Conservation (phyloP, 2,113 vertebrate species). For the Bombycilla garrulus region DNA sequence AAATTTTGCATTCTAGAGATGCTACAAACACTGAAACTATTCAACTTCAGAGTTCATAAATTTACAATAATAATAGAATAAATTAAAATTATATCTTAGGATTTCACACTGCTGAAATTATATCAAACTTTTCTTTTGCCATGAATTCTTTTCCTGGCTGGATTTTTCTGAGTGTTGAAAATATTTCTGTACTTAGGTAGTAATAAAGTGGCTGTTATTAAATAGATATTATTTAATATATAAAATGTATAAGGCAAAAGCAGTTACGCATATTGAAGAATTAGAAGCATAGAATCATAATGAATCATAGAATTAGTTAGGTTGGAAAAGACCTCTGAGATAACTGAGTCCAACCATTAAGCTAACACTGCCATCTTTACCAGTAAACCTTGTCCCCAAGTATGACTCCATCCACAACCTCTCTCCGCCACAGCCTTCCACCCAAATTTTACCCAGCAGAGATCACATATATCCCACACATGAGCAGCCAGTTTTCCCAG, state of each 20-base stretch:
- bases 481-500: neutral
- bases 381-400: neutral
- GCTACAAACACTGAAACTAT: neutral
- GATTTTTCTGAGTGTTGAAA: neutral
- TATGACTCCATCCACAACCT: too few species aligned
- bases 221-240: neutral
- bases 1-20: neutral
- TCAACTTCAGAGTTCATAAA: neutral
- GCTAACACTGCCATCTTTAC: neutral
- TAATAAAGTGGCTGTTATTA: neutral
- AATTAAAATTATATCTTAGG: neutral
- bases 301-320: neutral
- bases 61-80: neutral
- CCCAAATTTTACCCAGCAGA: neutral
- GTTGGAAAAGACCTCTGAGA: neutral
- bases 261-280: neutral
- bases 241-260: neutral
- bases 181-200: neutral
- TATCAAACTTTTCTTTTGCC: neutral
- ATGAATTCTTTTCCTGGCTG: neutral
- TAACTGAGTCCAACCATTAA: neutral
- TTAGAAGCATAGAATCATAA: neutral
- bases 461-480: neutral
- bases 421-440: accelerated
- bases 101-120: neutral